These are phyloP conservation scores for Drosophila erecta DNA, from an alignment of 1,140 invertebrate species.

Conservation along the genomic window DNA sequence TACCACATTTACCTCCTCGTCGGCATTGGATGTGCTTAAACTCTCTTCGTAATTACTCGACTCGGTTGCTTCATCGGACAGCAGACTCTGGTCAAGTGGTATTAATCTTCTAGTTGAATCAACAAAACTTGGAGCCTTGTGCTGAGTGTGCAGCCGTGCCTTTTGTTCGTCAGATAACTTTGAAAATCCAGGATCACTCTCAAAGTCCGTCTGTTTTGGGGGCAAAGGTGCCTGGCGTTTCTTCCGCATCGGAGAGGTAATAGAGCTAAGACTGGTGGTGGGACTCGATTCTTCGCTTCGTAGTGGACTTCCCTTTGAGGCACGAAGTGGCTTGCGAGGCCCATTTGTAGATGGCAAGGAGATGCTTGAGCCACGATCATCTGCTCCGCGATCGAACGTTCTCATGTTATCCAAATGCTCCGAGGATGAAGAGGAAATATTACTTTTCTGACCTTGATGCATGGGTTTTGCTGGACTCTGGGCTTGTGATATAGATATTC, in stretches of 20 bases:
- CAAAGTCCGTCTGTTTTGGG: constrained; percentile 81
- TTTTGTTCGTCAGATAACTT: constrained; percentile 56
- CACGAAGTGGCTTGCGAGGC: constrained; percentile 83
- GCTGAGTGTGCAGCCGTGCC: constrained; percentile 59
- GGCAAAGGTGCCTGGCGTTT: constrained; percentile 90
- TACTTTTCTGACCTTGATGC: background rate
- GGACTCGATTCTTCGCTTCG: constrained; percentile 10
- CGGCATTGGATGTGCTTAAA: constrained; percentile 5
- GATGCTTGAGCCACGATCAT: constrained; percentile 58
- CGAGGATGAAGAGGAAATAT: constrained; percentile 5
- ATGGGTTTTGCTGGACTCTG: constrained; percentile 3
- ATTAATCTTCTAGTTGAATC: constrained; percentile 49
- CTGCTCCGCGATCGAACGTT: constrained; percentile 45
- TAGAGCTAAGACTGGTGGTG: constrained; percentile 1
- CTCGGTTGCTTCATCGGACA: constrained; percentile 33
- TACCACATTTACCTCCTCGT: constrained; percentile 51
- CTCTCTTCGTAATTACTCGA: constrained; percentile 40
- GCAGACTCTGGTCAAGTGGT: constrained; percentile 56
- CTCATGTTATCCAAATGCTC: constrained; percentile 16
- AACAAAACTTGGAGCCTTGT: constrained; percentile 2
- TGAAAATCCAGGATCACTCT: constrained; percentile 21
- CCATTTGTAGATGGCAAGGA: constrained; percentile 59
- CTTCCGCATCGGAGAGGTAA: constrained; percentile 84
- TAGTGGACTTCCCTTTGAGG: constrained; percentile 46
- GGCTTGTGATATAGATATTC: constrained; percentile 56